These are phyloP conservation scores for Panagrolaimus sp. DNA, from an alignment of 1,140 invertebrate genomes.

Conservation along the genomic window DNA sequence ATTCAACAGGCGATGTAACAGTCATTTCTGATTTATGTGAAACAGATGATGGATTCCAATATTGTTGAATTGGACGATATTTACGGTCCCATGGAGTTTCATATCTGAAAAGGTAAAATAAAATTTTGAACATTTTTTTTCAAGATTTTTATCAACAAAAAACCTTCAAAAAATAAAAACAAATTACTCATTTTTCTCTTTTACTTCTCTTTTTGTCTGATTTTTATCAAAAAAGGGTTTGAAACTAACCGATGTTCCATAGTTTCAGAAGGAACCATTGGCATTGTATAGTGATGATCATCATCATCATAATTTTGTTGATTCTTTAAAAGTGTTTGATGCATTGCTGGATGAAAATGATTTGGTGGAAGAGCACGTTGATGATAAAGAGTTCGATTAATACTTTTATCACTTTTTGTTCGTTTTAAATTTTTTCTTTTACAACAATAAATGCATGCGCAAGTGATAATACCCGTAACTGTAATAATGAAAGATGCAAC, in stretches of 20 bases:
- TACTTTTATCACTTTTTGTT: background rate
- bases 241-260: slow-evolving; percentile 8
- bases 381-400: background rate
- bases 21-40: slow-evolving; percentile 2
- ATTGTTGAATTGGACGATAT: slow-evolving; percentile 8
- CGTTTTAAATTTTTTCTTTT: background rate
- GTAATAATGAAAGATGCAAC: background rate
- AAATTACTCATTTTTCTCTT: no score
- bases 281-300: slow-evolving; percentile 7
- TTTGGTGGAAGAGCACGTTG: slow-evolving; percentile 2
- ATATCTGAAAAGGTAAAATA: slow-evolving; percentile 11
- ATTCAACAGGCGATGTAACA: background rate
- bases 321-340: background rate
- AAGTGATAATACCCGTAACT: background rate
- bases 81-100: slow-evolving; percentile 13
- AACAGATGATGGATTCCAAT: background rate
- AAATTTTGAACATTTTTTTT: background rate
- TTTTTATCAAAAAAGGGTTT: background rate
- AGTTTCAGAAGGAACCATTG: background rate
- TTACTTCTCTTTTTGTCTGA: no score
- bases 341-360: background rate
- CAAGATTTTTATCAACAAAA: no score
- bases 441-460: background rate
- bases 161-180: no score
- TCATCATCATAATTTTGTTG: background rate